Conservation (phyloP, 2,797 vertebrate species). For the Malacoraja senta region DNA sequence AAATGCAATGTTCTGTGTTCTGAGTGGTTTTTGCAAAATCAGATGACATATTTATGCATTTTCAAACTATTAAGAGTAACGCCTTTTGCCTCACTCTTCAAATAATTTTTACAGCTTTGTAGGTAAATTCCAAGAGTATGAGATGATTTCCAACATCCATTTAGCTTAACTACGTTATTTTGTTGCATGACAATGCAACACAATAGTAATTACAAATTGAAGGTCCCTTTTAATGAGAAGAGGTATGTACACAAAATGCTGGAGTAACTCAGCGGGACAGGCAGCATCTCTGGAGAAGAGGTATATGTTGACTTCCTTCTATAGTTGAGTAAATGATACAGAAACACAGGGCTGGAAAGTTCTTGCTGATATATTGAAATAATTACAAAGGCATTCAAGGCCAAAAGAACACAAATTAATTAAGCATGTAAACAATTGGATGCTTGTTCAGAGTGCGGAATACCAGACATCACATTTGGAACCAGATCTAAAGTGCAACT, state of each 20-base stretch:
- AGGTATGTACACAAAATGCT: too few relatives aligned
- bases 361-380: not conserved
- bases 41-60: not conserved
- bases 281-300: not conserved
- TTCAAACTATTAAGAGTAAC: not conserved
- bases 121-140: not conserved
- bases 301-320: not conserved
- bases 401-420: not conserved
- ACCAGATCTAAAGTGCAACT: not conserved
- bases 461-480: conserved; percentile 10
- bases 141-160: not conserved
- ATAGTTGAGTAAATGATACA: not conserved
- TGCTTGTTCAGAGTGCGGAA: not conserved
- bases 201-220: not conserved
- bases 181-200: not conserved
- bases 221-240: not conserved
- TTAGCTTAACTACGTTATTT: not conserved
- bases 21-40: not conserved
- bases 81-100: too few relatives aligned
- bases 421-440: not conserved
- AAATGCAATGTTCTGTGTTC: not conserved
- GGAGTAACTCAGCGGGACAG: too few relatives aligned
- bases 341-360: not conserved
- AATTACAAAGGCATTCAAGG: not conserved
- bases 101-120: not conserved